phyloP scores from a whole-genome alignment of 30 jellyfish, hydroid and myxozoan species.

The Sanderia malayensis region DNA sequence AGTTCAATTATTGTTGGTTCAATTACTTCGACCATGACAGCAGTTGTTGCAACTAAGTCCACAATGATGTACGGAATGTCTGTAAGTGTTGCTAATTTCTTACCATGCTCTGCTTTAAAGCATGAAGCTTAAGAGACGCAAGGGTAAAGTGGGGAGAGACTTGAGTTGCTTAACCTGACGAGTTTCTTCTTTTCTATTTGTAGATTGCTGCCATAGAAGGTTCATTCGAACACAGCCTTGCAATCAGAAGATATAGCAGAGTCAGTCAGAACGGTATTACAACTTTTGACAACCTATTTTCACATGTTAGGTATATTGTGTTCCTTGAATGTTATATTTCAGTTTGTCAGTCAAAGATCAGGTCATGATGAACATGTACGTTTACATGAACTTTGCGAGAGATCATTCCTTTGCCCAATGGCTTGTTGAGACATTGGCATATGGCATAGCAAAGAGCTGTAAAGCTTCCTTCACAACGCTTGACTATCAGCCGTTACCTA shows the following conservation, averaged over 20 bases:
- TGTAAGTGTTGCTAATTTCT: constrained; percentile 30
- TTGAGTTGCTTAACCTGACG: neutral
- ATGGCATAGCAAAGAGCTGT: neutral
- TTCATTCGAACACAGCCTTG: constrained; percentile 58
- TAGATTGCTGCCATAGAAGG: constrained; percentile 53
- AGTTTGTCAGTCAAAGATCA: neutral
- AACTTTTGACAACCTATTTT: neutral
- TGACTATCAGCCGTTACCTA: too few species aligned
- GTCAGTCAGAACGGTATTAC: constrained; percentile 39
- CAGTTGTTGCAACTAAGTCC: constrained; percentile 19
- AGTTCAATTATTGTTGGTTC: constrained; percentile 71
- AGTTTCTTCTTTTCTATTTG: too few species aligned
- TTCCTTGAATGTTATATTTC: neutral
- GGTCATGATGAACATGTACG: neutral
- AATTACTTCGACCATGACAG: constrained; percentile 56
- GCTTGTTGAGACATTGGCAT: neutral
- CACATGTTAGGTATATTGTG: neutral
- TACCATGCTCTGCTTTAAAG: neutral
- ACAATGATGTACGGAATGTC: constrained; percentile 57
- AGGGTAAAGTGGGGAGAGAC: too few species aligned
- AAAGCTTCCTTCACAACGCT: too few species aligned
- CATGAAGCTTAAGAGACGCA: neutral
- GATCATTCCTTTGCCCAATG: neutral
- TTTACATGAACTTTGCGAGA: neutral
- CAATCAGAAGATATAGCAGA: constrained; percentile 76